Evolutionary conservation across 2,113 vertebrate genomes (phyloP).

Genomic region (Hemichromis elongatus): DNA sequence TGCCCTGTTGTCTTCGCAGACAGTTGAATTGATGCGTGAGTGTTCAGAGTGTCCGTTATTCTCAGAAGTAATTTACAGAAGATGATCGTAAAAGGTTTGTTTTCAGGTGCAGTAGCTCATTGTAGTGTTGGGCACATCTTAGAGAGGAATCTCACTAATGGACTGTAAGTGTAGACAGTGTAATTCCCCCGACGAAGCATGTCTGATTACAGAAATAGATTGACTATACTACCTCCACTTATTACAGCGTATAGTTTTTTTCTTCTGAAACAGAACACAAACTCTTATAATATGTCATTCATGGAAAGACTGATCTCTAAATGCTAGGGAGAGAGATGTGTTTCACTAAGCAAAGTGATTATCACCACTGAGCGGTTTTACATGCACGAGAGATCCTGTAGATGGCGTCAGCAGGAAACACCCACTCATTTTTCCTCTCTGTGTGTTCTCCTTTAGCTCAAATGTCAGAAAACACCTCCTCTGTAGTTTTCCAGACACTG

Average conservation of each 20-base stretch:
- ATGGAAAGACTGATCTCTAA: background rate
- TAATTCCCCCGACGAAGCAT: background rate
- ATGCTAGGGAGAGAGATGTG: background rate
- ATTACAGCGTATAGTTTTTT: background rate
- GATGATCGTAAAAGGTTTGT: background rate
- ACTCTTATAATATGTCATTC: background rate
- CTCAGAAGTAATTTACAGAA: background rate
- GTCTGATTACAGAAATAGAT: background rate
- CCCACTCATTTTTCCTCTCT: background rate
- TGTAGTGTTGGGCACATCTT: background rate
- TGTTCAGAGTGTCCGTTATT: background rate
- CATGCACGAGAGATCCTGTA: background rate
- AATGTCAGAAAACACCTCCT: background rate
- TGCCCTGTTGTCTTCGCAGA: background rate
- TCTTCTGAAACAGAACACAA: background rate
- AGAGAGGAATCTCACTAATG: constrained; percentile 16
- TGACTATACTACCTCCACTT: background rate
- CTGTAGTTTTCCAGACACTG: background rate
- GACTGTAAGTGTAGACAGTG: background rate
- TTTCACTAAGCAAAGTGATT: background rate
- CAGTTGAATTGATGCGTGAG: background rate
- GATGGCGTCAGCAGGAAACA: background rate
- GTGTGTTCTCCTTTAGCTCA: background rate
- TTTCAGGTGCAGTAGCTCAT: background rate
- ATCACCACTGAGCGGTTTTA: background rate